Evolutionary conservation across 2,888 invertebrate genomes (phyloP).

Genomic region (Polymixis lichenea): DNA sequence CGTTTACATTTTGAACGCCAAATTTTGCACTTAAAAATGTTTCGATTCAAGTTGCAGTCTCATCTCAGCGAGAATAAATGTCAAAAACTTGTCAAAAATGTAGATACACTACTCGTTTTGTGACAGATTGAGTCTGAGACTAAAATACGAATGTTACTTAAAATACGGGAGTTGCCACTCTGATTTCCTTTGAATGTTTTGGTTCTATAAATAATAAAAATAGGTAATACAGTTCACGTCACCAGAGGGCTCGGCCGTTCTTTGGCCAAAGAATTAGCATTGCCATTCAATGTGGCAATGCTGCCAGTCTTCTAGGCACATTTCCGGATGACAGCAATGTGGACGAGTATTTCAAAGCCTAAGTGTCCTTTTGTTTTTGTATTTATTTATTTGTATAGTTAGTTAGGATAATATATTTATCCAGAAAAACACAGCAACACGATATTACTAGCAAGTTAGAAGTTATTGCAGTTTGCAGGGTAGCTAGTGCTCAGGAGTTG

Average conservation of each 20-base stretch:
- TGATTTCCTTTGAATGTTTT: neutral
- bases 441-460: conserved; percentile 17
- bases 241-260: too few species aligned
- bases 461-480: conserved; percentile 32
- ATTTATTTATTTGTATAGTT: too few species aligned
- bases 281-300: too few species aligned
- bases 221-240: too few species aligned
- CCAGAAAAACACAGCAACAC: conserved; percentile 23
- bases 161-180: neutral
- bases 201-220: neutral
- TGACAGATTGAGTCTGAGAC: neutral
- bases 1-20: neutral
- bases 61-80: neutral
- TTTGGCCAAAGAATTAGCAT: too few species aligned
- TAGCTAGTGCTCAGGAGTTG: conserved; percentile 27
- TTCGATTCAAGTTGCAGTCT: neutral
- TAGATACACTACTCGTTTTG: neutral
- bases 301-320: too few species aligned
- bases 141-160: neutral
- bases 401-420: neutral
- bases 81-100: neutral
- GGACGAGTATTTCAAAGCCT: too few species aligned
- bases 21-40: too few species aligned
- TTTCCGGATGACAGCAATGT: too few species aligned
- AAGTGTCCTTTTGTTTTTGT: too few species aligned